phyloP scores from a whole-genome alignment of 2,113 vertebrate genomes.

The Gymnorhina tibicen region DNA sequence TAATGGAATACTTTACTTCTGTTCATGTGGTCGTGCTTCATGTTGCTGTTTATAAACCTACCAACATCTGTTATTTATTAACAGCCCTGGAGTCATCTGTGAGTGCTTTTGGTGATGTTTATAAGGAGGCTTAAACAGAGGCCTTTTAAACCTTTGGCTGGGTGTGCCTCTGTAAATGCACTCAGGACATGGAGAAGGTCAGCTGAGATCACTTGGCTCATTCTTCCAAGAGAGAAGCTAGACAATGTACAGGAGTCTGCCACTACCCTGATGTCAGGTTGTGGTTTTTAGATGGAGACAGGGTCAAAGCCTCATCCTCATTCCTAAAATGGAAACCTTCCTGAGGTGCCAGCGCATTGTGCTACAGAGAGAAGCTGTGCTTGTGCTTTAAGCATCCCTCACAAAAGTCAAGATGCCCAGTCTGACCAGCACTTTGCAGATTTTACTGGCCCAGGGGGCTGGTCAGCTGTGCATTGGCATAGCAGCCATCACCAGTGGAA shows the following conservation, averaged over 20 bases:
- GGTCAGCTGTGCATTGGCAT: rapidly evolving
- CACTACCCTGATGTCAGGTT: not conserved
- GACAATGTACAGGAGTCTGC: not conserved
- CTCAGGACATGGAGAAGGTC: not conserved
- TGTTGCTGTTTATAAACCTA: not conserved
- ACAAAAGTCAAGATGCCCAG: not conserved
- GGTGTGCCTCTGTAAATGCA: not conserved
- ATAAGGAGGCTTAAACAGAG: not conserved
- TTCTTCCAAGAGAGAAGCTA: not conserved
- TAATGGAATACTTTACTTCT: not conserved
- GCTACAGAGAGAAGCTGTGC: not conserved
- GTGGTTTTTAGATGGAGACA: not conserved
- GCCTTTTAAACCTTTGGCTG: not conserved
- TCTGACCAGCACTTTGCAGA: not conserved
- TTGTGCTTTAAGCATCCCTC: not conserved
- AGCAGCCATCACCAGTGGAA: not conserved
- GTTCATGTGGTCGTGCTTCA: not conserved
- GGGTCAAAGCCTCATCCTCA: not conserved
- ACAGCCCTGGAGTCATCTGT: not conserved
- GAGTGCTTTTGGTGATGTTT: not conserved
- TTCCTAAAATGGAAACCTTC: not conserved
- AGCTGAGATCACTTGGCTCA: not conserved
- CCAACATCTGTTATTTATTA: not conserved
- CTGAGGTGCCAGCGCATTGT: not conserved
- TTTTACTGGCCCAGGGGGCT: not conserved